Percentiles rank a stretch among this genome's conserved stretches.
phyloP scores from a whole-genome alignment of 2,113 vertebrate genomes.

The Crocuta crocuta region DNA sequence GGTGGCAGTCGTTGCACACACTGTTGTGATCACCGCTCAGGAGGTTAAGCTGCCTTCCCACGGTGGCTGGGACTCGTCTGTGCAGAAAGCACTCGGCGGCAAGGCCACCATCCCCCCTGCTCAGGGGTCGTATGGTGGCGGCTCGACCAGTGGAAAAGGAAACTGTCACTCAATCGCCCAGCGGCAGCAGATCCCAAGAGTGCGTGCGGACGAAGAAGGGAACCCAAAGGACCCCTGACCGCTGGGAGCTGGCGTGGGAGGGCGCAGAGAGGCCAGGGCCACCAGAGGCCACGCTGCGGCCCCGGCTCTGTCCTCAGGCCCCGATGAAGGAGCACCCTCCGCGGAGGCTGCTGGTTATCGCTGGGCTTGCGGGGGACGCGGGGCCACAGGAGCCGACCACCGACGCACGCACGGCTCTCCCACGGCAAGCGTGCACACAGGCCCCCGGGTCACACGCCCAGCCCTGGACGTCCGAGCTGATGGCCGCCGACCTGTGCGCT shows the following conservation, averaged over 20 bases:
- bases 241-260: not conserved
- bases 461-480: not conserved
- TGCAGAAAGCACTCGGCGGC: not conserved
- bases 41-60: not conserved
- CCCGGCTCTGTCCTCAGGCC: not conserved
- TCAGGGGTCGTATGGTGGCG: not conserved
- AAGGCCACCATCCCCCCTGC: too few species aligned
- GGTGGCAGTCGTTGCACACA: too few species aligned
- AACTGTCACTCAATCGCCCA: not conserved
- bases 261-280: accelerated
- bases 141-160: accelerated
- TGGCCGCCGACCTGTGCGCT: not conserved
- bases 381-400: accelerated
- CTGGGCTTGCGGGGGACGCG: not conserved
- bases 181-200: accelerated
- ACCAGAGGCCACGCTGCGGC: not conserved
- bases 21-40: not conserved
- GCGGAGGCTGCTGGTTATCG: not conserved
- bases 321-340: accelerated
- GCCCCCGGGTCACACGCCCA: not conserved
- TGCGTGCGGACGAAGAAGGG: accelerated
- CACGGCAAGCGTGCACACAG: not conserved
- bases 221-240: too few species aligned
- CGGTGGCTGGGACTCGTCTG: accelerated
- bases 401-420: not conserved